A percentile compares a stretch with the other conserved stretches of the same genome.
Conservation (phyloP, 2,113 vertebrate genomes). For the Ornithorhynchus anatinus region DNA sequence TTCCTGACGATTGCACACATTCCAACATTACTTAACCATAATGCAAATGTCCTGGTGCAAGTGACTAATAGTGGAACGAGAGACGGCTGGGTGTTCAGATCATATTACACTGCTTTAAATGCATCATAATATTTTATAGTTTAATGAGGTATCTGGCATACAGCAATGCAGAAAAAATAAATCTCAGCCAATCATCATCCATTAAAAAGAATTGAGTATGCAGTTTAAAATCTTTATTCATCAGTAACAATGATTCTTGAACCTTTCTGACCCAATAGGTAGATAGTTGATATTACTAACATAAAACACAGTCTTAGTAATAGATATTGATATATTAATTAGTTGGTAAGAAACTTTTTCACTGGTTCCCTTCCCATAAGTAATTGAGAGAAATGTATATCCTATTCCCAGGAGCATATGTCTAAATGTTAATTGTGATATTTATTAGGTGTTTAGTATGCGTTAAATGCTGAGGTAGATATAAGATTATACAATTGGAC, state of each 20-base stretch:
- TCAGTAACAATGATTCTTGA: constrained; percentile 67
- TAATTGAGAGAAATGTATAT: constrained; percentile 43
- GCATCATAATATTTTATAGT: constrained; percentile 59
- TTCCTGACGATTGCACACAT: constrained; percentile 18
- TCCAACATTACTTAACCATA: constrained; percentile 44
- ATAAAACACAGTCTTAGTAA: constrained; percentile 63
- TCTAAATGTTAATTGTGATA: no score
- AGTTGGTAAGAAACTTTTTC: constrained; percentile 61
- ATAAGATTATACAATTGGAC: no score
- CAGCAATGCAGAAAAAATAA: constrained; percentile 62
- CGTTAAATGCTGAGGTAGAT: no score
- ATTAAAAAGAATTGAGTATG: constrained; percentile 49
- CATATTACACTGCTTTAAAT: constrained; percentile 52
- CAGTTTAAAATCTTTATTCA: constrained; percentile 46
- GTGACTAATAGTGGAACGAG: constrained; percentile 55
- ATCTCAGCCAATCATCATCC: constrained; percentile 53
- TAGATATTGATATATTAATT: constrained; percentile 69
- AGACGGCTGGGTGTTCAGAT: constrained; percentile 50
- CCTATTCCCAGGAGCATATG: constrained; percentile 49
- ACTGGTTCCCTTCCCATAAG: constrained; percentile 50
- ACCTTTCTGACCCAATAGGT: constrained; percentile 52
- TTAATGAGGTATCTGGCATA: constrained; percentile 65
- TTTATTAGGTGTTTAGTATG: no score
- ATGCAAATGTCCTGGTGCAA: constrained; percentile 51
- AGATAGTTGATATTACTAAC: constrained; percentile 71